Evolutionary conservation across 2,113 vertebrate genomes (phyloP).

Genomic region (Triplophysa tibetana): DNA sequence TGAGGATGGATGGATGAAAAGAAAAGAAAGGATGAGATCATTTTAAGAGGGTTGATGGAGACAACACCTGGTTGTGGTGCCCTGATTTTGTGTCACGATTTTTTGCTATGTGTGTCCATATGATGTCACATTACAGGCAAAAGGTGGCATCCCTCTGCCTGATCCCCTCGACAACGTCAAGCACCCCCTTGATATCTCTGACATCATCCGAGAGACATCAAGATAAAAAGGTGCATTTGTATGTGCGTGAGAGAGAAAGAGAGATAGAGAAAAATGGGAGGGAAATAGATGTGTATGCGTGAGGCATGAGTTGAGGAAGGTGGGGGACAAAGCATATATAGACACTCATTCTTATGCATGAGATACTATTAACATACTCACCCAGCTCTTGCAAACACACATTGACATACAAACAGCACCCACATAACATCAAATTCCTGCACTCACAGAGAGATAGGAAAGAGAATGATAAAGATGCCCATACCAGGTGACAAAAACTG

Average conservation of each 20-base stretch:
- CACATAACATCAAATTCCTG: slow-evolving; percentile 38
- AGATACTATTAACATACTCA: slow-evolving; percentile 61
- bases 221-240: slow-evolving; percentile 27
- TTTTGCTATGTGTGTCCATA: slow-evolving; percentile 8
- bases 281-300: slow-evolving; percentile 46
- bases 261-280: slow-evolving; percentile 10
- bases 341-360: slow-evolving; percentile 66
- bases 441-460: slow-evolving; percentile 54
- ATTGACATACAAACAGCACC: slow-evolving; percentile 55
- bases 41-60: slow-evolving; percentile 15
- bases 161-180: slow-evolving; percentile 35
- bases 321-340: slow-evolving; percentile 52
- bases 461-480: slow-evolving; percentile 70
- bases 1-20: slow-evolving; percentile 15
- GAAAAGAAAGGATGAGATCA: slow-evolving; percentile 45
- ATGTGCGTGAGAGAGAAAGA: slow-evolving; percentile 8
- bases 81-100: slow-evolving; percentile 20
- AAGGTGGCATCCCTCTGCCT: slow-evolving; percentile 28
- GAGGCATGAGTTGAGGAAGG: slow-evolving; percentile 17
- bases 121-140: slow-evolving; percentile 17
- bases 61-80: slow-evolving; percentile 5
- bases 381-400: slow-evolving; percentile 60
- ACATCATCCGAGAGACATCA: slow-evolving; percentile 27
- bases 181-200: slow-evolving; percentile 12
- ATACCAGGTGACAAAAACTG: slow-evolving; percentile 73